Evolutionary conservation across 64 coral and sea anemone species (phyloP).

Genomic region (Porites lutea): DNA sequence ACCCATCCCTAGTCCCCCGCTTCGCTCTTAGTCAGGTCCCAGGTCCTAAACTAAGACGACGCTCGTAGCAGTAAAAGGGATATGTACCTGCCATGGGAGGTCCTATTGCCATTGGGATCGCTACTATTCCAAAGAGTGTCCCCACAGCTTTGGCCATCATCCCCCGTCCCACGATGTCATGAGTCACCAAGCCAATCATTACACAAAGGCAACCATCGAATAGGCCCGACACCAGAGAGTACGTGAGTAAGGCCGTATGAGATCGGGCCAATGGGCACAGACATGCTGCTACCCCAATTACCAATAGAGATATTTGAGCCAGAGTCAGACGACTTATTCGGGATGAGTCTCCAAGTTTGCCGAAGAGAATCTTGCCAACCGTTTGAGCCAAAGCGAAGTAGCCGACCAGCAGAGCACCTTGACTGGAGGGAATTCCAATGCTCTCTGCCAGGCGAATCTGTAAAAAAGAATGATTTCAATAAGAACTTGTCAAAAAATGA

Average conservation of each 20-base stretch:
- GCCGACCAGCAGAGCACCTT: conserved; percentile 76
- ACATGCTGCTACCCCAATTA: conserved; percentile 64
- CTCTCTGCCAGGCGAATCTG: conserved; percentile 74
- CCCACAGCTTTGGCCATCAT: conserved; percentile 84
- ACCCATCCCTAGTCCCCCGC: too few relatives aligned
- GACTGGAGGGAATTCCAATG: conserved; percentile 68
- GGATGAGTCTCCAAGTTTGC: conserved; percentile 67
- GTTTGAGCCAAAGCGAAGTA: conserved; percentile 77
- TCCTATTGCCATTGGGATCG: conserved; percentile 75
- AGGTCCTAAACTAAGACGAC: too few relatives aligned
- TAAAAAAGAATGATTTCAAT: conserved; percentile 19
- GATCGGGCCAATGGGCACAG: conserved; percentile 74
- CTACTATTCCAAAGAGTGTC: conserved; percentile 57
- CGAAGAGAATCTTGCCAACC: conserved; percentile 77
- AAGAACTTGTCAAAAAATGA: conserved; percentile 5
- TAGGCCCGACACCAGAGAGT: conserved; percentile 51
- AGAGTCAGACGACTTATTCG: conserved; percentile 61
- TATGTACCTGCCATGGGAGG: conserved; percentile 81
- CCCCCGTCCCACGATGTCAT: conserved; percentile 83
- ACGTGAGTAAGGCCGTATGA: conserved; percentile 63
- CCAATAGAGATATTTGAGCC: conserved; percentile 69
- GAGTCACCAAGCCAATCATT: conserved; percentile 73
- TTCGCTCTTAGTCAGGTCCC: too few relatives aligned
- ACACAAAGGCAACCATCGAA: conserved; percentile 71
- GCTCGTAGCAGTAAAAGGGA: neutral